Evolutionary conservation across 2,888 invertebrate genomes (phyloP), one percentile per base, ranked within the genome.

Genomic region (Cerceris ruficornis): DNA sequence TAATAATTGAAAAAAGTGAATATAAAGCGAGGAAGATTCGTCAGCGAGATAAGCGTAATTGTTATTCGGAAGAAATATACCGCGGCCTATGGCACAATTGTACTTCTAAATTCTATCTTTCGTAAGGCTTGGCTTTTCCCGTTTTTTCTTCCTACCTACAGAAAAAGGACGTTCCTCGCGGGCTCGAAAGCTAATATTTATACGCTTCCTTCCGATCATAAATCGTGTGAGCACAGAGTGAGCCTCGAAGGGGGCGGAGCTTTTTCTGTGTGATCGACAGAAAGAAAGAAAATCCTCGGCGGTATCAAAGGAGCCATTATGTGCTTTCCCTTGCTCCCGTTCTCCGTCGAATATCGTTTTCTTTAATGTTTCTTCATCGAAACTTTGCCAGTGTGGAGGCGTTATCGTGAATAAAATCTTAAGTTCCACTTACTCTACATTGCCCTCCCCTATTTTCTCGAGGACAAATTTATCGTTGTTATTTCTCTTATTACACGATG

Each of bases 271-370:
- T 41, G 60, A 65, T 69, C 43, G 75, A 71, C 49, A 14, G 55
- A 60, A 50, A 65, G 60, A 65, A 55, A 66, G 57, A 66, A 66
- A 75, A 49, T 55, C 15, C 57, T 57, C 28, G 55, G 43, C 54
- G 75, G 61, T 66, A 75, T 75, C 66, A 55, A 75, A 66, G 72
- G n/a, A 8, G 62, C 69, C 58, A 64, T 69, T 74, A 73, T 69
- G 62, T 69, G 58, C 69, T 73, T 68, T 59, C 62, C 42, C 42
- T 50, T 62, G 43, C 17, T 7, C 46, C 46, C 15, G 8, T 46
- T 46, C 46, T 54, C 17, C 49, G 49, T 28, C 58, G 58, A 17
- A 43, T 62, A 68, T 43, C 55, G 7, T 46, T 41, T 39, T 52
- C 59, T 59, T 65, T 59, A 60, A 65, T 15, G 50, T 57, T 28